phyloP scores from a whole-genome alignment of 37 sponge, comb jelly and placozoan species.

The Beroe ovata region DNA sequence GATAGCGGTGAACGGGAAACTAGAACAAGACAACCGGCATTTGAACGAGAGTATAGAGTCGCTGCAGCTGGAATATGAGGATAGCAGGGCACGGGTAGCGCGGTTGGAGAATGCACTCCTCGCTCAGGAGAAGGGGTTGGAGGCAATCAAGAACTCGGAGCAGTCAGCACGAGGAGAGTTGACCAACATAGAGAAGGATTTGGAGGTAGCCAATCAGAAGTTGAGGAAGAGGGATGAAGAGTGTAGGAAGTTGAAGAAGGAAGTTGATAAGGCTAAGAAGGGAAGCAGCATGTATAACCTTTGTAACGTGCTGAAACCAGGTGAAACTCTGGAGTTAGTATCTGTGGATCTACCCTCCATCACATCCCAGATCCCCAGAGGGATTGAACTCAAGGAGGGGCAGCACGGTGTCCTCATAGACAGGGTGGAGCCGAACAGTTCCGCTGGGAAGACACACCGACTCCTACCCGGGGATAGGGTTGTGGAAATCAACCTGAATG shows the following conservation, averaged over 20 bases:
- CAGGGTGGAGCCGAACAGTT: constrained; percentile 19
- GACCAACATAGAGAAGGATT: constrained; percentile 43
- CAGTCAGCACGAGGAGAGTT: constrained; percentile 1
- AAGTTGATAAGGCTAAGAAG: constrained; percentile 62
- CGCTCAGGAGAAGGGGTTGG: constrained; percentile 49
- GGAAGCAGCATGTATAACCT: constrained; percentile 67
- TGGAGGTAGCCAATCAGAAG: constrained; percentile 33
- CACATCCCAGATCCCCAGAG: constrained; percentile 42
- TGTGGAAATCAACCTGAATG: constrained; percentile 47
- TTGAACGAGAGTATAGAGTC: constrained; percentile 39
- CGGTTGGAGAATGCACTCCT: constrained; percentile 50
- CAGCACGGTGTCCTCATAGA: constrained; percentile 40
- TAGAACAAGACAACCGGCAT: constrained; percentile 62
- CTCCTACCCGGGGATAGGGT: constrained; percentile 30
- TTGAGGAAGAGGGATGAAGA: constrained; percentile 17
- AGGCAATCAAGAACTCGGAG: constrained; percentile 53
- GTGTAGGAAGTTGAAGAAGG: constrained; percentile 59
- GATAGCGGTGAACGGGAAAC: constrained; percentile 54
- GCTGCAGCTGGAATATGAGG: constrained; percentile 52
- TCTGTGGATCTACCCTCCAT: constrained; percentile 46
- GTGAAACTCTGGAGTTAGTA: constrained; percentile 53
- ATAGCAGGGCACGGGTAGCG: constrained; percentile 34
- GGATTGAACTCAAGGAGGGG: constrained; percentile 2
- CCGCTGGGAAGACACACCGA: constrained; percentile 49
- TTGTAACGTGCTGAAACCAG: constrained; percentile 62